Evolutionary conservation across 2,113 vertebrate genomes (phyloP).

Genomic region (Callithrix jacchus): DNA sequence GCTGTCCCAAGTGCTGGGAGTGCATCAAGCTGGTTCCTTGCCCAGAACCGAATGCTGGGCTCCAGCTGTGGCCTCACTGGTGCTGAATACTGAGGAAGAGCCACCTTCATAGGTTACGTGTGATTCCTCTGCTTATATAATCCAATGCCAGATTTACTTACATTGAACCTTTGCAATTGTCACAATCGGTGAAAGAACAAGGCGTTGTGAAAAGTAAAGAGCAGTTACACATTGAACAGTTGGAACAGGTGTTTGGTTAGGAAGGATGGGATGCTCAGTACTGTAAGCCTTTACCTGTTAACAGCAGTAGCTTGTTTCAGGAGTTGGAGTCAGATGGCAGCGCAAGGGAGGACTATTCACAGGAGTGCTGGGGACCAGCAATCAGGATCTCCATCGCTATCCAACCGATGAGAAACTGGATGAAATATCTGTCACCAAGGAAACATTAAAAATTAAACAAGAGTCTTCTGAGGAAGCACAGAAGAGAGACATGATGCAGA

Average conservation of each 20-base stretch:
- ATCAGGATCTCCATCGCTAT: slow-evolving; percentile 94
- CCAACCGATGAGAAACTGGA: slow-evolving; percentile 96
- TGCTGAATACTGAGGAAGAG: slow-evolving; percentile 79
- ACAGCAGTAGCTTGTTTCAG: slow-evolving; percentile 98
- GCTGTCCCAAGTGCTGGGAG: slow-evolving; percentile 96
- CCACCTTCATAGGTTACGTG: slow-evolving; percentile 80
- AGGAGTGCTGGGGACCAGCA: slow-evolving; percentile 97
- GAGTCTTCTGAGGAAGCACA: slow-evolving; percentile 92
- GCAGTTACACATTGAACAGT: slow-evolving; percentile 98
- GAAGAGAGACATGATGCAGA: slow-evolving; percentile 94
- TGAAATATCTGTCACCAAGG: slow-evolving; percentile 91
- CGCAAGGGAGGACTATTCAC: slow-evolving; percentile 96
- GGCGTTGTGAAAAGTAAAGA: slow-evolving; percentile 97
- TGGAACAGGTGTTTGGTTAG: slow-evolving; percentile 98
- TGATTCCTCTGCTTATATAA: slow-evolving; percentile 78
- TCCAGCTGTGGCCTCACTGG: slow-evolving; percentile 80
- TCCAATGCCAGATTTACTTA: slow-evolving; percentile 78
- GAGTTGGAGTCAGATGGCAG: slow-evolving; percentile 98
- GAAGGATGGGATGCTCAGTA: slow-evolving; percentile 98
- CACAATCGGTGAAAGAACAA: slow-evolving; percentile 98
- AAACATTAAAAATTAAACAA: slow-evolving; percentile 91
- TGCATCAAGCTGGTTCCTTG: slow-evolving; percentile 91
- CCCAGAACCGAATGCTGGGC: slow-evolving; percentile 80
- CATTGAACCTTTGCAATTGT: slow-evolving; percentile 93
- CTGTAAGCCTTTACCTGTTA: slow-evolving; percentile 97